Conservation (phyloP, 1,140 invertebrate species). For the Aphidius gifuensis region DNA sequence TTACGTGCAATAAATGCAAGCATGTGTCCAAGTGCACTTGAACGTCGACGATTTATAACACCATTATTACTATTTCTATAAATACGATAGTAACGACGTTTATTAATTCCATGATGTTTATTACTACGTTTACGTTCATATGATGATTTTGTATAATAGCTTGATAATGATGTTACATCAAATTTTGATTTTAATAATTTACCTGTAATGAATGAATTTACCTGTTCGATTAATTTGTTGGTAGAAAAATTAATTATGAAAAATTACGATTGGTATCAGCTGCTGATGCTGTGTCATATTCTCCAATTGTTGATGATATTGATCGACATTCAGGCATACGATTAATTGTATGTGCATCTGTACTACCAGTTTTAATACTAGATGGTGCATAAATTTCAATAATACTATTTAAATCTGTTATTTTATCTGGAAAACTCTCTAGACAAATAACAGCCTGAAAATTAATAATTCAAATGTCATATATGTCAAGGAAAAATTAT, state of each 20-base stretch:
- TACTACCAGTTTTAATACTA: conserved; percentile 29
- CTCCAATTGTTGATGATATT: conserved; percentile 25
- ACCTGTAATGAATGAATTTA: not conserved
- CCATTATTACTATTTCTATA: not conserved
- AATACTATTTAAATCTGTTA: conserved; percentile 39
- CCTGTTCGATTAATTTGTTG: too few relatives aligned
- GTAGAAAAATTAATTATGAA: not conserved
- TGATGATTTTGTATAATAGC: conserved; percentile 33
- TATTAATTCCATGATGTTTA: conserved; percentile 32
- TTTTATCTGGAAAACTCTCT: conserved; percentile 40
- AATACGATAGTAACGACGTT: conserved; percentile 36
- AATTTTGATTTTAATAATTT: conserved; percentile 16
- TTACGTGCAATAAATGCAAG: conserved; percentile 36
- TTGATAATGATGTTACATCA: conserved; percentile 29
- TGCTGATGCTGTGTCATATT: conserved; percentile 26
- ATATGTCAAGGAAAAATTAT: not conserved
- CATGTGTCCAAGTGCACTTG: conserved; percentile 38
- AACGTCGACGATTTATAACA: conserved; percentile 31
- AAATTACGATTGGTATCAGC: conserved; percentile 28
- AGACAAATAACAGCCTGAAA: conserved; percentile 38
- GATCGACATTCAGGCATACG: conserved; percentile 28
- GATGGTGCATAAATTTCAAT: conserved; percentile 39
- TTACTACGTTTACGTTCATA: conserved; percentile 26
- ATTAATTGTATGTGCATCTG: conserved; percentile 17
- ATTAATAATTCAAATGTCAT: not conserved